These are phyloP conservation scores for Limnothrissa miodon DNA, from an alignment of 2,113 vertebrate species.

Conservation along the genomic window DNA sequence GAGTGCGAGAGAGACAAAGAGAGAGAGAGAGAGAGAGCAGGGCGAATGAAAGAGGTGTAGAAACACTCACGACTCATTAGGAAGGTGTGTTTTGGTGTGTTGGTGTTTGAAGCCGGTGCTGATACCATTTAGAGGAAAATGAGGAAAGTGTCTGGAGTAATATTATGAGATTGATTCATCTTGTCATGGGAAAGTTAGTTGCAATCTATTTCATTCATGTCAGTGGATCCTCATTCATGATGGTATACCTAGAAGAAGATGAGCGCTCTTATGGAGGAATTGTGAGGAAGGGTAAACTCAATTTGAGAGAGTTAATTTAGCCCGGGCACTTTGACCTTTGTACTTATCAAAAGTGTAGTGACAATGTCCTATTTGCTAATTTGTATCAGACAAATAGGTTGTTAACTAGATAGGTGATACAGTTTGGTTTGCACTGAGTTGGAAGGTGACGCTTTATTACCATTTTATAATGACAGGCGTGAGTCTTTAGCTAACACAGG, in stretches of 20 bases:
- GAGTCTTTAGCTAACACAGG: neutral
- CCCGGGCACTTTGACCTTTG: neutral
- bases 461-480: neutral
- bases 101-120: neutral
- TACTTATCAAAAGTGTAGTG: neutral
- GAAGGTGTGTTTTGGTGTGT: slow-evolving; percentile 1
- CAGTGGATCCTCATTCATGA: neutral
- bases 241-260: neutral
- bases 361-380: neutral
- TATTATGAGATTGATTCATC: neutral
- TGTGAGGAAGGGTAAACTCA: neutral
- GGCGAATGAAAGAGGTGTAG: slow-evolving; percentile 33
- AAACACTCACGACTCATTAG: slow-evolving; percentile 26
- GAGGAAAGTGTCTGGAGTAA: neutral
- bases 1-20: slow-evolving; percentile 27
- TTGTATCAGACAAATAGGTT: neutral
- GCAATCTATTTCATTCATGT: neutral
- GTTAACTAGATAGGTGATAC: neutral
- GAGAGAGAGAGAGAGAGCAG: slow-evolving; percentile 24
- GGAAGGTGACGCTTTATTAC: neutral
- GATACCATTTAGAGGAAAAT: neutral
- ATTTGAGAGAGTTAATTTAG: neutral
- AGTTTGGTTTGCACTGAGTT: neutral
- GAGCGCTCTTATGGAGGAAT: neutral
- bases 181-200: neutral